Evolutionary conservation across 37 sponge, comb jelly and placozoan genomes (phyloP).

Genomic region (Geodia barretti): DNA sequence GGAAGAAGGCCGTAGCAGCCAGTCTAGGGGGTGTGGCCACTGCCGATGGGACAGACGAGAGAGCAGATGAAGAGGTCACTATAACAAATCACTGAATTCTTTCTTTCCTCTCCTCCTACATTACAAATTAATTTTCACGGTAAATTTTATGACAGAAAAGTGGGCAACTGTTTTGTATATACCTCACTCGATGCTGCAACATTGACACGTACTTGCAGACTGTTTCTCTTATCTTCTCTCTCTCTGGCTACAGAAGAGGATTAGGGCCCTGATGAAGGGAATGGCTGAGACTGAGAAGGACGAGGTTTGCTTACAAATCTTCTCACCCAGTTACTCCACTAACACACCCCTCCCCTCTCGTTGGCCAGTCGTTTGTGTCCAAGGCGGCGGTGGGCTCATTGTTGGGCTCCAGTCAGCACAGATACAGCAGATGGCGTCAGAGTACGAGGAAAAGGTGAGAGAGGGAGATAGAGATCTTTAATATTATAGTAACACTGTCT

Average conservation of each 20-base stretch:
- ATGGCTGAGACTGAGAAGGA: slow-evolving; percentile 67
- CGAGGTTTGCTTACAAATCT: slow-evolving; percentile 22
- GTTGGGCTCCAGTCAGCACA: slow-evolving; percentile 89
- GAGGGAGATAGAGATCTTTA: no score
- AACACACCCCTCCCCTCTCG: not conserved
- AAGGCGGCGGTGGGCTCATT: slow-evolving; percentile 79
- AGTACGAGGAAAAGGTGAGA: slow-evolving; percentile 84
- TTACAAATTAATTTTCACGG: no score
- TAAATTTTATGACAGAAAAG: no score
- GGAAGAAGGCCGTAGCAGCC: slow-evolving; percentile 66
- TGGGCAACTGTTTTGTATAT: no score
- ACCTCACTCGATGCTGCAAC: no score
- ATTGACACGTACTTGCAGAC: no score
- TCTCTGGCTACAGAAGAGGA: slow-evolving; percentile 55
- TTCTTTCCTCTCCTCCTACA: no score
- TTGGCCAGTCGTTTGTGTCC: slow-evolving; percentile 54
- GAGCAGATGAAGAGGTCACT: slow-evolving; percentile 58
- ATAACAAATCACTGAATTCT: not conserved
- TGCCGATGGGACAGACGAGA: slow-evolving; percentile 38
- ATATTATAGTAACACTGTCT: not conserved
- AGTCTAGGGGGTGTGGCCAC: slow-evolving; percentile 48
- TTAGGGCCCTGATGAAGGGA: slow-evolving; percentile 78
- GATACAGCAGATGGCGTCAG: slow-evolving; percentile 83
- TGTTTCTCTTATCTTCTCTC: not conserved
- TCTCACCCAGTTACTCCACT: not conserved